Percentiles rank a stretch among this genome's conserved stretches.
phyloP scores from a whole-genome alignment of 2,113 vertebrate genomes.

The Hipposideros armiger region DNA sequence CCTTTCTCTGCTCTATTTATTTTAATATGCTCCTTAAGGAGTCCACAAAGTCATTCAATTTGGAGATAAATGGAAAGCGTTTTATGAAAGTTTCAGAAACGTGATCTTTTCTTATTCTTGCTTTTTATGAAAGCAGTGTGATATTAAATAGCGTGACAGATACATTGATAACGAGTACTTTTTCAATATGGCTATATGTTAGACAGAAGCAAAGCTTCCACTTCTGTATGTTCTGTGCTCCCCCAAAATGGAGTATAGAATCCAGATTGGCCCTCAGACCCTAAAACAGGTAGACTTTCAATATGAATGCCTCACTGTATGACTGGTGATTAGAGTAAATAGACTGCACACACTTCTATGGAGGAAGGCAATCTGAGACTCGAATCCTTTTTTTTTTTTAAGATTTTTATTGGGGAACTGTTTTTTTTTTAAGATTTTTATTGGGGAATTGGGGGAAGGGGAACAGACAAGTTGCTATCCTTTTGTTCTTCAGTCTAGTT shows the following conservation, averaged over 20 bases:
- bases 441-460: too few species aligned
- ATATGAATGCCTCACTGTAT: neutral
- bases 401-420: too few species aligned
- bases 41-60: neutral
- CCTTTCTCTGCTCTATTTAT: neutral
- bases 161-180: neutral
- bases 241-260: neutral
- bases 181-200: neutral
- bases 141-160: neutral
- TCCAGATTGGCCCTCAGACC: neutral
- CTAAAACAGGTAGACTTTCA: neutral
- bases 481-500: too few species aligned
- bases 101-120: neutral
- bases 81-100: neutral
- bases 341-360: neutral
- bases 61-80: neutral
- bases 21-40: slow-evolving; percentile 1
- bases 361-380: neutral
- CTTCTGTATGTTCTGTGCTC: neutral
- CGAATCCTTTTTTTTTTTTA: neutral
- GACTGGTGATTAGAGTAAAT: too few species aligned
- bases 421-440: neutral
- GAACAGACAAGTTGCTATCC: too few species aligned
- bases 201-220: neutral
- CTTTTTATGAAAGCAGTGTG: neutral